phyloP scores from a whole-genome alignment of 2,888 invertebrate species.

The Sphaerophoria rueppellii region DNA sequence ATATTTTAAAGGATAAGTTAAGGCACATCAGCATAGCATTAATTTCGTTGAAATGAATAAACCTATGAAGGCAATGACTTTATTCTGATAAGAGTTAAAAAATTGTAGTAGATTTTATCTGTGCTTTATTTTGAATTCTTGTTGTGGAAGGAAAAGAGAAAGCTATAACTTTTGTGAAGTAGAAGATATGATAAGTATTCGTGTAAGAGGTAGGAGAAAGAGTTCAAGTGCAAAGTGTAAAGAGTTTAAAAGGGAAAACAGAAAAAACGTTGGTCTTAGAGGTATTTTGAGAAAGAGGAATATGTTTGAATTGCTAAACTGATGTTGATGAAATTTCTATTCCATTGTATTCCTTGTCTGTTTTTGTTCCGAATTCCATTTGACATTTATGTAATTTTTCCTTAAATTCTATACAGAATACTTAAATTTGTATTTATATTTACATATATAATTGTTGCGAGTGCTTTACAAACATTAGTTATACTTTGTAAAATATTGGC shows the following conservation, averaged over 20 bases:
- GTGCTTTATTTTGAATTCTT: neutral
- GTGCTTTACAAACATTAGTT: constrained; percentile 20
- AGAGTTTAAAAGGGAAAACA: too few relatives aligned
- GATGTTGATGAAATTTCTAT: constrained; percentile 52
- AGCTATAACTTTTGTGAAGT: neutral
- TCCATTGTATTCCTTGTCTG: neutral
- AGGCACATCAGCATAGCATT: constrained; percentile 72
- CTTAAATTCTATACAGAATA: constrained; percentile 31
- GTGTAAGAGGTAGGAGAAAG: neutral
- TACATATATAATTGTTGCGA: constrained; percentile 4
- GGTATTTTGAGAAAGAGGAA: constrained; percentile 16
- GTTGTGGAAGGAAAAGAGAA: neutral
- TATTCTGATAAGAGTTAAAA: too few relatives aligned
- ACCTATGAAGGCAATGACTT: neutral
- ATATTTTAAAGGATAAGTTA: constrained; percentile 36
- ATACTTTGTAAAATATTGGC: constrained; percentile 59
- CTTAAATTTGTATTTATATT: constrained; percentile 11
- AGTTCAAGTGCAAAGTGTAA: neutral
- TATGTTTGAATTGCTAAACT: constrained; percentile 67
- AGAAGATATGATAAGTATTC: constrained; percentile 2
- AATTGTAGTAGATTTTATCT: neutral
- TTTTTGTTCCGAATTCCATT: constrained; percentile 11
- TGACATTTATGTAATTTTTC: constrained; percentile 13
- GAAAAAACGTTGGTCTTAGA: neutral
- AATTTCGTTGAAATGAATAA: constrained; percentile 53